Base-by-base conservation (phyloP, 1,140 invertebrate genomes). In the Ditylenchus dipsaci region DNA sequence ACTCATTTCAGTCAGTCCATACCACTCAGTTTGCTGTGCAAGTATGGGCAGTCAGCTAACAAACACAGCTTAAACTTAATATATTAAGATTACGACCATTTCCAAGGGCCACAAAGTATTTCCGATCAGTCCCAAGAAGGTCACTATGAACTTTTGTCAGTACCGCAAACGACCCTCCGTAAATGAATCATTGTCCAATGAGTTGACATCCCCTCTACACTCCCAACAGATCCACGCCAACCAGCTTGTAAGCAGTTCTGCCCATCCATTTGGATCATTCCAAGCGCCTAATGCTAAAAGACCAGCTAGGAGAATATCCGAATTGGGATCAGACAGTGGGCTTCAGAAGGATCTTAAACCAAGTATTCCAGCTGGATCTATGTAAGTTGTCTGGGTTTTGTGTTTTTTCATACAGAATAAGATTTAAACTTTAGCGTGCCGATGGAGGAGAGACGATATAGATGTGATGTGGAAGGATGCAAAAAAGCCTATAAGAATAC, bases 401-500 rank as follows among this genome's bases (percentile, higher is more conserved):
- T 38, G 33, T 3, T 5, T 38, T 5, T 38, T 38, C 3, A 38
- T 38, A 38, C 11, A 11, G 11, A 38, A 38, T 38, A 38, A 38
- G 33, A 38, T 38, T 38, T 5, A 3, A 5, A 11, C 11, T 38
- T 38, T 38, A 38, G 33, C 11, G 3, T 38, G 33, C 33, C 33
- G 33, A 11, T 38, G 29, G 63, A 65, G 13, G 63, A 65, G 11
- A 29, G 63, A 23, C 26, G 38, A 56, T 65, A 57, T 43, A 1
- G 66, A 13, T 67, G 66, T 33, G 63, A n/a, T 19, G 59, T 64
- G 21, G 66, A 67, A 21, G 66, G 66, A 5, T 67, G 66, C 30
- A 21, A 19, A 43, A 67, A 65, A 49, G 49, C 62, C 19, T 67
- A 67, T 26, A 67, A 67, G 65, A 67, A 67, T 64, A 30, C 60